Percentiles rank a stretch among this genome's conserved stretches.
Conservation (phyloP, 1,140 invertebrate genomes). For the Araneus ventricosus region DNA sequence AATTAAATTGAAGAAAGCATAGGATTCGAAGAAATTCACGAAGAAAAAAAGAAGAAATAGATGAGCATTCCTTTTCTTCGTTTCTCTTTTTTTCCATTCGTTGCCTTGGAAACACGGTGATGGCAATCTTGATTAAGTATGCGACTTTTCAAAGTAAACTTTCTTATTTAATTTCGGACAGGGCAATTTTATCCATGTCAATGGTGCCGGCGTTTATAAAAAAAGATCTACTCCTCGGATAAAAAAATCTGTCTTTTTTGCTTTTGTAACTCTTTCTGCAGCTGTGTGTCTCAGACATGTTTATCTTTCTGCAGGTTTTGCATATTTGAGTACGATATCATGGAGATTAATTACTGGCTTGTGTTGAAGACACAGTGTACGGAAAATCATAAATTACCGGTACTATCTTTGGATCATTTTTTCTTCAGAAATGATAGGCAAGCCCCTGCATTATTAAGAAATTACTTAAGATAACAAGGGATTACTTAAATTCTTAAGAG, state of each 20-base stretch:
- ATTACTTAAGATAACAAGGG: neutral
- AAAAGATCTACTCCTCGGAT: neutral
- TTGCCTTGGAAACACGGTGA: no score
- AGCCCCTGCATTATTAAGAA: no score
- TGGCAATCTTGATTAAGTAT: neutral
- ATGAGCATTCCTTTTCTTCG: no score
- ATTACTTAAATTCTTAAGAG: neutral
- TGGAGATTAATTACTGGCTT: neutral
- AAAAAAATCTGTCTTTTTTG: neutral
- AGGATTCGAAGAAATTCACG: neutral
- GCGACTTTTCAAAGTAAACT: neutral
- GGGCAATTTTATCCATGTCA: neutral
- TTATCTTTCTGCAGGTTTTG: neutral
- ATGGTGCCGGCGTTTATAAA: neutral
- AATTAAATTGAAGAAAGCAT: slow-evolving; percentile 16
- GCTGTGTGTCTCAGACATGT: neutral
- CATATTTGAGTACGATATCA: neutral
- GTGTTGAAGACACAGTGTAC: neutral
- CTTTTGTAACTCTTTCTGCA: neutral
- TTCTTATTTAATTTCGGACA: neutral
- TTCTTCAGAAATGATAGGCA: neutral
- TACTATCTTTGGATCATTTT: neutral
- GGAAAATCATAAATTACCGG: neutral
- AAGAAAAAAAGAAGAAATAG: no score
- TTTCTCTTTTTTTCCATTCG: no score